Evolutionary conservation across 1,140 invertebrate species (phyloP).

Genomic region (Vollenhovia emeryi): DNA sequence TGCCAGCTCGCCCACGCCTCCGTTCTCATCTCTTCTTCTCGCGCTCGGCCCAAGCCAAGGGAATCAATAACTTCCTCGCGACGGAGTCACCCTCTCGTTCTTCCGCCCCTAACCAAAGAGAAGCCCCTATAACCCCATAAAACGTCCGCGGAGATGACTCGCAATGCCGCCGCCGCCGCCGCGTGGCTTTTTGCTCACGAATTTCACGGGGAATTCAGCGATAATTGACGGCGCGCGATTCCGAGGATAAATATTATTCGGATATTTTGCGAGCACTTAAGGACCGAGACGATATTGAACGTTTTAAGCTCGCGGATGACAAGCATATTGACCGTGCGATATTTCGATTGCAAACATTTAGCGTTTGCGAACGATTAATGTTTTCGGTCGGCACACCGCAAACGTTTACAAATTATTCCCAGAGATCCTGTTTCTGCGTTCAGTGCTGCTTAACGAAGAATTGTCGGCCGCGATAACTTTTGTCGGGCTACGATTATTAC

Average conservation of each 20-base stretch:
- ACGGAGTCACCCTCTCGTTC: constrained; percentile 75
- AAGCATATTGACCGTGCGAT: neutral
- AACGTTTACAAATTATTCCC: neutral
- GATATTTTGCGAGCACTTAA: neutral
- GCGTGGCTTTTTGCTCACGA: constrained; percentile 8
- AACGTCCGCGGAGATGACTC: constrained; percentile 59
- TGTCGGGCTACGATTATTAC: neutral
- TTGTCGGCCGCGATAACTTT: neutral
- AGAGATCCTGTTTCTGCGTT: neutral
- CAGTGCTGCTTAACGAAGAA: neutral
- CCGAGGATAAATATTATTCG: constrained; percentile 17
- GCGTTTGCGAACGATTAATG: neutral
- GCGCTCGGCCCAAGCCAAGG: constrained; percentile 69
- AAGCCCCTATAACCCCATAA: constrained; percentile 69
- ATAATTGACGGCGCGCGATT: constrained; percentile 39
- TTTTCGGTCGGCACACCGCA: neutral
- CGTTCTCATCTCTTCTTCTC: constrained; percentile 70
- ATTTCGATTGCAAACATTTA: neutral
- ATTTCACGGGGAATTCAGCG: neutral
- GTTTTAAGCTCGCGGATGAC: neutral
- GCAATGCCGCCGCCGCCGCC: neutral
- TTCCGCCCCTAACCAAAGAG: constrained; percentile 73
- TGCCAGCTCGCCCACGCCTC: constrained; percentile 63
- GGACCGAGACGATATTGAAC: neutral
- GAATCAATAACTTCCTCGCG: constrained; percentile 82